Conservation (phyloP, 2,113 vertebrate species). For the Megaceryle torquata region DNA sequence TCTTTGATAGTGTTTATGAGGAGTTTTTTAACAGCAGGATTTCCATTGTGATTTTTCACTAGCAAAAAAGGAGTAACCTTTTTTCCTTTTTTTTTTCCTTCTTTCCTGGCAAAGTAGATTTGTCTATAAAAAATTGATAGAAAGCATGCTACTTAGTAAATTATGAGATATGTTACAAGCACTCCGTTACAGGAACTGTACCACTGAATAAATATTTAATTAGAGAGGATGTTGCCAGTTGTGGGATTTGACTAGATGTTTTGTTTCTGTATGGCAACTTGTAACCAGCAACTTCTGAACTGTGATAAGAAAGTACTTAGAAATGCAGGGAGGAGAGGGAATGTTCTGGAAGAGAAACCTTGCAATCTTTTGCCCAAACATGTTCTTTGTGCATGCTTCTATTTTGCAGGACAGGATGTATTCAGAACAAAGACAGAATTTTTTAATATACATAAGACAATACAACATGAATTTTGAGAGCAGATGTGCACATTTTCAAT, state of each 20-base stretch:
- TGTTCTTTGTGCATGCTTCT: background rate
- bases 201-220: constrained; percentile 15
- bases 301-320: constrained; percentile 1
- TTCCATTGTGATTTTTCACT: constrained; percentile 73
- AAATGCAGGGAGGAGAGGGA: background rate
- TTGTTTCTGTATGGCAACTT: background rate
- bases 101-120: constrained; percentile 36
- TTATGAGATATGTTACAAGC: background rate
- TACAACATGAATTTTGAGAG: background rate
- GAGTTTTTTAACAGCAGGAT: constrained; percentile 61
- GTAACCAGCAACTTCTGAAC: background rate
- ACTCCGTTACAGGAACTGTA: background rate
- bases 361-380: background rate
- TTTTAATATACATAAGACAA: background rate
- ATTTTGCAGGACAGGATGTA: background rate
- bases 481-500: background rate
- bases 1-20: constrained; percentile 72
- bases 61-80: constrained; percentile 26
- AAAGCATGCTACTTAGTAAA: constrained; percentile 39
- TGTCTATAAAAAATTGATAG: constrained; percentile 53
- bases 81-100: background rate
- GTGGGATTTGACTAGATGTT: background rate
- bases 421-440: background rate
- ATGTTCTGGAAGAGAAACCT: background rate
- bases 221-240: background rate